phyloP scores from a whole-genome alignment of 2,797 vertebrate genomes.

The Anguilla marmorata region DNA sequence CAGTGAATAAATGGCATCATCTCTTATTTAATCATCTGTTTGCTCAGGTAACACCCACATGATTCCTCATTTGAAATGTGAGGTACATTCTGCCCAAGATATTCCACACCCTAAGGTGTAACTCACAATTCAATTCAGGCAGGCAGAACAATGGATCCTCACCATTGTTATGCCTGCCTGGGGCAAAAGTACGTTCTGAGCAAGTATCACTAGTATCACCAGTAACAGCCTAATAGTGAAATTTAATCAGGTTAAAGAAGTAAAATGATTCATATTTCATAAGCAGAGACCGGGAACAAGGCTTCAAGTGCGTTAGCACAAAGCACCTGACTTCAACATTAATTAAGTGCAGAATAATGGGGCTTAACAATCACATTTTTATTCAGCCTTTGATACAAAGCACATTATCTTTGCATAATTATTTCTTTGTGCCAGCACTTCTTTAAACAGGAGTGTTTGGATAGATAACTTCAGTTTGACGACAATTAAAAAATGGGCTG shows the following conservation, averaged over 20 bases:
- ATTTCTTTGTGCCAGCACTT: slow-evolving; percentile 10
- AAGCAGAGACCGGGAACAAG: slow-evolving; percentile 1
- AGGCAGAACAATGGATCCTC: background rate
- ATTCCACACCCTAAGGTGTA: background rate
- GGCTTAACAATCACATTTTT: slow-evolving; percentile 9
- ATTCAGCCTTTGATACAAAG: slow-evolving; percentile 23
- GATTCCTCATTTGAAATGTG: background rate
- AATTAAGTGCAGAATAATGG: slow-evolving; percentile 18
- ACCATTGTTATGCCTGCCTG: background rate
- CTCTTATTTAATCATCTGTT: background rate
- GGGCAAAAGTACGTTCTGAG: background rate
- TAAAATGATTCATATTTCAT: slow-evolving; percentile 25
- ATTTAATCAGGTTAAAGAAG: slow-evolving; percentile 1
- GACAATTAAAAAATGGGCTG: background rate
- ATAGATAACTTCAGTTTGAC: slow-evolving; percentile 11
- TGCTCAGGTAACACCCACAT: background rate
- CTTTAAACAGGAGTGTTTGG: background rate
- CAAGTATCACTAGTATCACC: background rate
- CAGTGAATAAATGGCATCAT: background rate
- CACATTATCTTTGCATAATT: slow-evolving; percentile 19
- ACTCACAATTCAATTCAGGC: too few relatives aligned
- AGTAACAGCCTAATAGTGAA: background rate
- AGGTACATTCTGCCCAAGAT: background rate
- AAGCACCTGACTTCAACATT: slow-evolving; percentile 25
- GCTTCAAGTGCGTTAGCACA: slow-evolving; percentile 22